Base-by-base conservation (phyloP, 2,797 vertebrate species). In the Myotis vivesi region DNA sequence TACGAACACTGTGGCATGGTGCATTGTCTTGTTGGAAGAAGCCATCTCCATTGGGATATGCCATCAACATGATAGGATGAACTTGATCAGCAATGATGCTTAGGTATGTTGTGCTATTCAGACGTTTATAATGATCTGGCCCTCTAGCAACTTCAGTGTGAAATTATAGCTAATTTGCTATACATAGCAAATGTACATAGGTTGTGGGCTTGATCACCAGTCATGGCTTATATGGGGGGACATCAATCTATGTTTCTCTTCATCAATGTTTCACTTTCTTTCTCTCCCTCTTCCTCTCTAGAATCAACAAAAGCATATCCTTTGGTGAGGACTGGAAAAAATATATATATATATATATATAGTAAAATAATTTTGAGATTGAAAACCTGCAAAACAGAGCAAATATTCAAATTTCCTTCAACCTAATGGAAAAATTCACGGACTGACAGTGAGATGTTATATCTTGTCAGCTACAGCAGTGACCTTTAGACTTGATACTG, bases 391-490 rank as follows among this genome's bases (percentile, higher is more conserved):
- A 77, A 36, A 86, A 73, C 4, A 1, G 8, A 53, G 68, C 16
- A 41, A 75, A 88, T 92, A 95, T 95, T 97, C n/a, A 96, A 89
- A 89, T 94, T 20, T 73, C 57, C 44, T 62, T 91, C 41, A 92
- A 44, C n/a, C 17, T 94, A 95, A 89, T 44, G 38, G 36, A 93
- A 91, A 95, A 92, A 20, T 88, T 80, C 90, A 72, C 30, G 53
- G 55, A 94, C 30, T 76, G 95, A 73, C 46, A 93, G n/a, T 79
- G 59, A 55, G 55, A 38, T 92, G 23, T 28, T 91, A 12, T 81
- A 68, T 33, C 92, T 94, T 87, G 44, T 97, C 92, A 92, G 53
- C 1, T 59, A 28, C 28, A 72, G 20, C 30, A 93, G 66, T 23
- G 38, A 69, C 90, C 79, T 87, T 92, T 87, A 68, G 46, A 44